Evolutionary conservation across 1,140 invertebrate genomes (phyloP).

Genomic region (Lepidostoma basale): DNA sequence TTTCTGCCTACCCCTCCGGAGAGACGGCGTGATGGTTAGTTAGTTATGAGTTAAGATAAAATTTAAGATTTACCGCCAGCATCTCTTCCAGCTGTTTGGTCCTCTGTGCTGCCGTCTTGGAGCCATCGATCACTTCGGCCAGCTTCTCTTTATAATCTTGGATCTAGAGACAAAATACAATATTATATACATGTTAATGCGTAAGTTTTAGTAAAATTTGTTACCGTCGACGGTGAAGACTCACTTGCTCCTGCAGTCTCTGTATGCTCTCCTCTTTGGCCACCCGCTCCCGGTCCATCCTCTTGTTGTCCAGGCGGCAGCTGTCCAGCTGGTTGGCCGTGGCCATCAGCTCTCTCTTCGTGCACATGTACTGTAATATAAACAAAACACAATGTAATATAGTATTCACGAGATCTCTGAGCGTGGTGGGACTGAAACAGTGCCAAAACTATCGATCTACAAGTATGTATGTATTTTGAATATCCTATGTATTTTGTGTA

Average conservation of each 20-base stretch:
- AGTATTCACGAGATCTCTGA: too few relatives aligned
- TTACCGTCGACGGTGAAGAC: too few relatives aligned
- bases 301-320: slow-evolving; percentile 52
- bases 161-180: slow-evolving; percentile 48
- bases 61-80: slow-evolving; percentile 51
- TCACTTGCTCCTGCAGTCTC: neutral
- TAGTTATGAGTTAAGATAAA: too few relatives aligned
- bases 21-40: too few relatives aligned
- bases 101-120: slow-evolving; percentile 56
- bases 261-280: slow-evolving; percentile 47
- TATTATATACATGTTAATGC: neutral
- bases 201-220: neutral
- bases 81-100: slow-evolving; percentile 57
- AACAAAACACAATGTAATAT: too few relatives aligned
- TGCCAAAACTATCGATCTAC: too few relatives aligned
- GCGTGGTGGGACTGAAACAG: too few relatives aligned
- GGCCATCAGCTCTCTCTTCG: slow-evolving; percentile 54
- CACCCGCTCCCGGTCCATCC: slow-evolving; percentile 51
- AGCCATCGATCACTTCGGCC: slow-evolving; percentile 53
- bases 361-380: slow-evolving; percentile 50
- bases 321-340: slow-evolving; percentile 50
- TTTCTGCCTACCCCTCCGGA: too few relatives aligned
- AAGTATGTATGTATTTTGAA: too few relatives aligned
- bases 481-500: too few relatives aligned
- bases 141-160: slow-evolving; percentile 54